Conservation (phyloP, 2,888 invertebrate genomes). For the Serripes groenlandicus region DNA sequence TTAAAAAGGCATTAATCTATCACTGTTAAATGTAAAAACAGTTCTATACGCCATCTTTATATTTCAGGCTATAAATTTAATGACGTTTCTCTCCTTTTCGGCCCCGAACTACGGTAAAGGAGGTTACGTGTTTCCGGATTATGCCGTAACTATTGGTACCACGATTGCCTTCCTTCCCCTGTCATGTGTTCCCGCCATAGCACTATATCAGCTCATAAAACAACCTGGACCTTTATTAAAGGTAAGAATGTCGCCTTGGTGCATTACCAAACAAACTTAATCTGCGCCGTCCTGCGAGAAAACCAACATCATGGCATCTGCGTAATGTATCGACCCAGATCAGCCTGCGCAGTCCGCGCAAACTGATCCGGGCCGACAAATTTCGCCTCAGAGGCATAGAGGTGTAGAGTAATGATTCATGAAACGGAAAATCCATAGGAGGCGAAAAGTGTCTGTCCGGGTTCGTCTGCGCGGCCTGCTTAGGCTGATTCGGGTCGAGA, state of each 20-base stretch:
- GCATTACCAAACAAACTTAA: too few species aligned
- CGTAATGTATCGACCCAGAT: neutral
- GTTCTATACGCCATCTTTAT: too few species aligned
- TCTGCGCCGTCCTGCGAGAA: neutral
- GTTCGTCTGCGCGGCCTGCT: too few species aligned
- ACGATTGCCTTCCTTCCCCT: neutral
- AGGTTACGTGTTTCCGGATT: constrained; percentile 18
- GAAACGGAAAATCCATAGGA: too few species aligned
- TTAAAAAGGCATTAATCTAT: too few species aligned
- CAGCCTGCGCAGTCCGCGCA: too few species aligned
- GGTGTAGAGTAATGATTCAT: too few species aligned
- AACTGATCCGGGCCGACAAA: too few species aligned
- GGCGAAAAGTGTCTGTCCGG: too few species aligned
- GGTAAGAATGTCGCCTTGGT: too few species aligned
- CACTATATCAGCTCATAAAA: neutral
- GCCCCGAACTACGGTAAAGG: constrained; percentile 14
- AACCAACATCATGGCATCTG: neutral
- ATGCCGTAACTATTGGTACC: constrained; percentile 8
- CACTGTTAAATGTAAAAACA: too few species aligned
- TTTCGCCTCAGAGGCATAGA: too few species aligned
- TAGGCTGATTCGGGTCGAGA: neutral
- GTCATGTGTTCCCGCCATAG: neutral
- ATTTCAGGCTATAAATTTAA: constrained; percentile 6
- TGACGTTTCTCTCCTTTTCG: constrained; percentile 9
- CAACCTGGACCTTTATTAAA: neutral